Base-by-base conservation (phyloP, 1,140 invertebrate genomes). In the Ooceraea biroi region DNA sequence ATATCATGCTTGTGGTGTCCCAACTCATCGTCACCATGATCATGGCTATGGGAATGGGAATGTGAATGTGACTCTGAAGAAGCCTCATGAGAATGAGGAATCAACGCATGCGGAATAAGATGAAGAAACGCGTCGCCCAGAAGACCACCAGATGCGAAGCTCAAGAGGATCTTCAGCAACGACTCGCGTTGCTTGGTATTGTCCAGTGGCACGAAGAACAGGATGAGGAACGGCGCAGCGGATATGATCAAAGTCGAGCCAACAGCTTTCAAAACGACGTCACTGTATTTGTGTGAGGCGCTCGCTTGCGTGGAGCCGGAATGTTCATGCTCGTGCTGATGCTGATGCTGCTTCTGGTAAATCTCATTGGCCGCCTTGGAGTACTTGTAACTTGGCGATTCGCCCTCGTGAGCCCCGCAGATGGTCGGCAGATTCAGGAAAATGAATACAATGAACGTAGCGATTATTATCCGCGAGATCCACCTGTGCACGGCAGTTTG, bases 101-200 rank as follows among this genome's bases (percentile, higher is more conserved):
- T 94, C 1, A 99, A 95, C 19, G 98, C 98, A 95, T 99, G 98
- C 48, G 99, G 99, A 92, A 99, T 99, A 30, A 99, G 94, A 95
- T 99, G 99, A 1, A 99, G 94, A 95, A 99, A 99, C 5, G 99
- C 98, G 95, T 99, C 99, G 10, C 98, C 99, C 1, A 99, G 95
- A 12, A 99, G 94, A 82, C 98, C 98, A 65, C 99, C 99, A 7
- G 98, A 98, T 8, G 98, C 98, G 95, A 99, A 99, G 80, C 97
- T 98, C 19, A 99, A 94, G 17, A 99, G 94, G 52, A 99, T 95
- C 94, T 99, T 99, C 12, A 99, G 93, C 27, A 98, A 93, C 0
- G 97, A 97, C 92, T 98, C 96, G 90, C 97, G 96, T 91, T 98
- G 96, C 65, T 96, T 96, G 46, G 96, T 97, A 88, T 98, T 98